Percentiles rank a stretch among this genome's conserved stretches.
Conservation (phyloP, 2,797 vertebrate species). For the Urophycis tenuis region DNA sequence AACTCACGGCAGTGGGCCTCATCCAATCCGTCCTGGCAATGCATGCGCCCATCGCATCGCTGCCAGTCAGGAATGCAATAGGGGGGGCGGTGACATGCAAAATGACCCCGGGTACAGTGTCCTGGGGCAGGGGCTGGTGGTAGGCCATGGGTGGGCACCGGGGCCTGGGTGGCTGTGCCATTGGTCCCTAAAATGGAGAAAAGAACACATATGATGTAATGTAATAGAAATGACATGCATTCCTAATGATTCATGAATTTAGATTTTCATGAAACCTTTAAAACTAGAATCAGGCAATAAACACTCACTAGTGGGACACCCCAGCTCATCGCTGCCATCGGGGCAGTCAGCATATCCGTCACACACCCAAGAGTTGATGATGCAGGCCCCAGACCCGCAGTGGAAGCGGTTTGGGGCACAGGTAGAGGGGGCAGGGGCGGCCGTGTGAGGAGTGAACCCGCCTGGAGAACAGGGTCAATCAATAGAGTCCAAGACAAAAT, state of each 20-base stretch:
- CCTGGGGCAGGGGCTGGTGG: slow-evolving; percentile 46
- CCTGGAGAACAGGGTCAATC: slow-evolving; percentile 49
- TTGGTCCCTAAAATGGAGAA: slow-evolving; percentile 43
- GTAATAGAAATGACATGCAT: neutral
- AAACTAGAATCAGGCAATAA: neutral
- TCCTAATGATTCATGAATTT: neutral
- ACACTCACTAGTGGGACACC: slow-evolving; percentile 79
- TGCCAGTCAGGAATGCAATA: slow-evolving; percentile 91
- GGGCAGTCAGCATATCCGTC: slow-evolving; percentile 87
- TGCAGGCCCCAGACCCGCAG: slow-evolving; percentile 83
- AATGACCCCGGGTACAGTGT: slow-evolving; percentile 78
- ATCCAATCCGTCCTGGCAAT: slow-evolving; percentile 85
- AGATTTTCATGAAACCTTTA: no score
- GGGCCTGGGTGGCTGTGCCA: slow-evolving; percentile 38
- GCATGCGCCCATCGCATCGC: slow-evolving; percentile 77
- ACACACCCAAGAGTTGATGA: slow-evolving; percentile 90
- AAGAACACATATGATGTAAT: neutral
- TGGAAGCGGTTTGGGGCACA: slow-evolving; percentile 88
- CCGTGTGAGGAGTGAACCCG: slow-evolving; percentile 65
- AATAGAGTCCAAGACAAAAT: neutral
- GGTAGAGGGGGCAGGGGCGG: slow-evolving; percentile 65
- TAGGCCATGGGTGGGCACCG: slow-evolving; percentile 42
- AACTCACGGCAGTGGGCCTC: slow-evolving; percentile 87
- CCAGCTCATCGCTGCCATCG: slow-evolving; percentile 86
- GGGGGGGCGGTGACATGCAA: slow-evolving; percentile 75